Conservation (phyloP, 1,140 invertebrate genomes). For the Lepidotrigona ventralis region DNA sequence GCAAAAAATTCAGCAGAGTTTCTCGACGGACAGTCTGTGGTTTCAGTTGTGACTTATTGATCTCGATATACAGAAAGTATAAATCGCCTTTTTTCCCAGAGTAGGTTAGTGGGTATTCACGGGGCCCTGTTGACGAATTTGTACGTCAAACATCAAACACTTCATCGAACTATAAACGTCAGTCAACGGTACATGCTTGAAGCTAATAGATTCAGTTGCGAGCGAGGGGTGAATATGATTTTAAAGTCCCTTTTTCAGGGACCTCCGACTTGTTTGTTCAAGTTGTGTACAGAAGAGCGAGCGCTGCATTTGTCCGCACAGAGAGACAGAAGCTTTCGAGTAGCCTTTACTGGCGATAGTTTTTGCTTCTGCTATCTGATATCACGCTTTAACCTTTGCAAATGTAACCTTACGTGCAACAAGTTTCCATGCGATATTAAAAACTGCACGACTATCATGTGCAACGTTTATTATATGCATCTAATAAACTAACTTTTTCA, state of each 20-base stretch:
- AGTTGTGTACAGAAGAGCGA: conserved; percentile 30
- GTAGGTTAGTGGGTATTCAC: neutral
- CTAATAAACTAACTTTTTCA: no score
- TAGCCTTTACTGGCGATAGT: neutral
- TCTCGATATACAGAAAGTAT: neutral
- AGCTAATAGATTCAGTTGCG: conserved; percentile 43
- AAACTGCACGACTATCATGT: neutral
- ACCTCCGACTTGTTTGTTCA: conserved; percentile 28
- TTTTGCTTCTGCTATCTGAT: neutral
- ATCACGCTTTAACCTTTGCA: neutral
- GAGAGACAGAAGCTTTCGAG: conserved; percentile 10
- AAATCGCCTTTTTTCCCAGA: neutral
- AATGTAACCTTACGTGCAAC: conserved; percentile 2
- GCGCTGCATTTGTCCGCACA: neutral
- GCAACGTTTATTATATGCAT: no score
- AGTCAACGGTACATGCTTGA: conserved; percentile 6
- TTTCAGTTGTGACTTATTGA: no score
- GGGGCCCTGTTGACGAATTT: neutral
- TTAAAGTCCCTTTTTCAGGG: conserved; percentile 31
- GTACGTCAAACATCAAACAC: conserved; percentile 15
- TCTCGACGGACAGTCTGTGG: no score
- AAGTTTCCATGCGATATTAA: conserved; percentile 9
- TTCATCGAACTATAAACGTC: conserved; percentile 9
- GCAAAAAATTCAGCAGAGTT: no score
- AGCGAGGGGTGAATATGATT: conserved; percentile 36